These are phyloP conservation scores for Chelidonichthys spinosus DNA, from an alignment of 2,797 vertebrate species.

Conservation along the genomic window DNA sequence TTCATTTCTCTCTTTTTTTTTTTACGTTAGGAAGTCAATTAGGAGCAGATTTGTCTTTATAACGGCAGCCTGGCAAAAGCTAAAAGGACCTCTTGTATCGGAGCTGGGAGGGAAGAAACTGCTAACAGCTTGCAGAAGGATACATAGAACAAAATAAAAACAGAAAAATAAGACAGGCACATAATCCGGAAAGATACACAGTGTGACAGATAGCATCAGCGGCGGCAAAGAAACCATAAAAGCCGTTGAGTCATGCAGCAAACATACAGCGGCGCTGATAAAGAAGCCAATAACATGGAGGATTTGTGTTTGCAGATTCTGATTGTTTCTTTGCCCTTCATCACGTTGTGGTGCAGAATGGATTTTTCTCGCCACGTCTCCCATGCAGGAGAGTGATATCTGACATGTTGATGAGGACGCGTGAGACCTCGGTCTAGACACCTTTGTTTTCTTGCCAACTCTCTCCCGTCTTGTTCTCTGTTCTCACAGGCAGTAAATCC, in stretches of 20 bases:
- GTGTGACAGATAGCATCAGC: constrained; percentile 43
- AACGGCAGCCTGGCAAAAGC: constrained; percentile 30
- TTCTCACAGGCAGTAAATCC: not conserved
- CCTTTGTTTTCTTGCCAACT: constrained; percentile 15
- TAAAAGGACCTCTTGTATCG: constrained; percentile 23
- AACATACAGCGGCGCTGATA: constrained; percentile 29
- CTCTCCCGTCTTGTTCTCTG: not conserved
- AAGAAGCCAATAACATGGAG: constrained; percentile 16
- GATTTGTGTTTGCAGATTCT: constrained; percentile 13
- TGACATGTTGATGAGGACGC: constrained; percentile 25
- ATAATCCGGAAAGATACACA: constrained; percentile 26
- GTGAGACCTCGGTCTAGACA: constrained; percentile 31
- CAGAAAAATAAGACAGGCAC: constrained; percentile 8
- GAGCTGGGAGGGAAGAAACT: not conserved
- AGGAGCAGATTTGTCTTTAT: constrained; percentile 42
- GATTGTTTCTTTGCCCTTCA: constrained; percentile 24
- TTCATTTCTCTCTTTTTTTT: not conserved
- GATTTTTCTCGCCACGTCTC: constrained; percentile 11
- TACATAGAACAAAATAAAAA: constrained; percentile 7
- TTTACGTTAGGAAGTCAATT: constrained; percentile 41
- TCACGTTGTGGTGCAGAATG: not conserved
- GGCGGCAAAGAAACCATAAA: constrained; percentile 10
- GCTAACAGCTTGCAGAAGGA: constrained; percentile 34
- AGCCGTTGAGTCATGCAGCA: constrained; percentile 20
- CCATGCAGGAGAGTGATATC: constrained; percentile 21